phyloP scores from a whole-genome alignment of 2,888 invertebrate genomes.

The Dascillus cervinus region DNA sequence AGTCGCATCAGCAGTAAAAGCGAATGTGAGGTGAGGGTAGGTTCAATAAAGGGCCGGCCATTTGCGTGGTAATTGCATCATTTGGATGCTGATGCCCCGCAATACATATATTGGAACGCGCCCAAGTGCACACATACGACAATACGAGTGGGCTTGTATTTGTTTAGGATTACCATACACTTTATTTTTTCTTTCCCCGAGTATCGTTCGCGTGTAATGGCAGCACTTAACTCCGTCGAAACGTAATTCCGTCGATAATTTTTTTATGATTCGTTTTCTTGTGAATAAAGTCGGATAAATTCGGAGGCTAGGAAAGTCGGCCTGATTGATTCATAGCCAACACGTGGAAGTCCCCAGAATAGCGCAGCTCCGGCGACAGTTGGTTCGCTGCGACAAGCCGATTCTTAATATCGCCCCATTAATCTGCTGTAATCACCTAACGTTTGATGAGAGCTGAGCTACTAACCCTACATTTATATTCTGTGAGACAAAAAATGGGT shows the following conservation, averaged over 20 bases:
- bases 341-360: conserved; percentile 34
- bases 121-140: conserved; percentile 36
- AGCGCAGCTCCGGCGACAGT: conserved; percentile 23
- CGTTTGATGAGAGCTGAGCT: conserved; percentile 15
- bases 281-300: too few relatives aligned
- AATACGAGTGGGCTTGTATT: conserved; percentile 35
- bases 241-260: conserved; percentile 2
- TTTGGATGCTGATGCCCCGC: conserved; percentile 43
- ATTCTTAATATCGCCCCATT: conserved; percentile 28
- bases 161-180: conserved; percentile 36
- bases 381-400: conserved; percentile 20
- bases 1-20: conserved; percentile 24
- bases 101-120: conserved; percentile 40
- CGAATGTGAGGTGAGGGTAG: conserved; percentile 20
- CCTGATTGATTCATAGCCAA: conserved; percentile 40
- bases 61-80: conserved; percentile 42
- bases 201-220: too few relatives aligned
- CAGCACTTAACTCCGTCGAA: too few relatives aligned
- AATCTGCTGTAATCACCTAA: conserved; percentile 25
- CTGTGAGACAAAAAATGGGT: too few relatives aligned
- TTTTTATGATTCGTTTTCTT: too few relatives aligned
- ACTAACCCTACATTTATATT: too few relatives aligned
- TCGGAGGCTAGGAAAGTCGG: conserved; percentile 28
- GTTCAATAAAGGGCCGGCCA: conserved; percentile 31
- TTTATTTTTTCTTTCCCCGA: conserved; percentile 23